Conservation (phyloP, 2,888 invertebrate species). For the Acrobasis suavella region DNA sequence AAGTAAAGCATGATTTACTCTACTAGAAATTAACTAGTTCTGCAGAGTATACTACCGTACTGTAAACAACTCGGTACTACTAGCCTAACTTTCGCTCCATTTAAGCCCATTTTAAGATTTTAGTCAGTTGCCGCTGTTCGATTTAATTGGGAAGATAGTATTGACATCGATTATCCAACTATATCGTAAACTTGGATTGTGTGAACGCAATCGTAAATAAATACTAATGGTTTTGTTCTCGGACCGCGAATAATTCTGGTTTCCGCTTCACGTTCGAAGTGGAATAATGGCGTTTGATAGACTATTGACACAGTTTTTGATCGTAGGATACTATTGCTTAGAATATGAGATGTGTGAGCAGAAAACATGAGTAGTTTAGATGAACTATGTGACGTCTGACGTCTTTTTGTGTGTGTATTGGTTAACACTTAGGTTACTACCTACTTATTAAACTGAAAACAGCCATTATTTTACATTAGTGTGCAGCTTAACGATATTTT, state of each 20-base stretch:
- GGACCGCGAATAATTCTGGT: slow-evolving; percentile 20
- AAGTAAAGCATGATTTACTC: too few relatives aligned
- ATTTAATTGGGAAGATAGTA: slow-evolving; percentile 41
- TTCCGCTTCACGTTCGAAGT: slow-evolving; percentile 14
- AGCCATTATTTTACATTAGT: too few relatives aligned
- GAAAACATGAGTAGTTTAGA: too few relatives aligned
- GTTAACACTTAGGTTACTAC: too few relatives aligned
- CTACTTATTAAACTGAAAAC: too few relatives aligned
- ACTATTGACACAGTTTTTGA: slow-evolving; percentile 4
- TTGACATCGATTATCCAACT: slow-evolving; percentile 21
- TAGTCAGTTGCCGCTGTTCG: slow-evolving; percentile 41
- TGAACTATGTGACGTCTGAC: too few relatives aligned
- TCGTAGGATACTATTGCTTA: slow-evolving; percentile 2
- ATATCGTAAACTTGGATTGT: slow-evolving; percentile 20
- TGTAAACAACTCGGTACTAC: too few relatives aligned
- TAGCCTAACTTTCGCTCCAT: slow-evolving; percentile 37
- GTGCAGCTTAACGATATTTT: too few relatives aligned
- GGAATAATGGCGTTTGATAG: background rate
- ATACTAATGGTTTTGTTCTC: slow-evolving; percentile 16
- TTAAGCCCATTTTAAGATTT: slow-evolving; percentile 26
- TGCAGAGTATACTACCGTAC: too few relatives aligned
- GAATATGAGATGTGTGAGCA: background rate
- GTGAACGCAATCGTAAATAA: slow-evolving; percentile 9
- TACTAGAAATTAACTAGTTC: too few relatives aligned
- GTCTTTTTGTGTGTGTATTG: too few relatives aligned